Conservation (phyloP, 2,888 invertebrate species). For the Didymodactylos carnosus region DNA sequence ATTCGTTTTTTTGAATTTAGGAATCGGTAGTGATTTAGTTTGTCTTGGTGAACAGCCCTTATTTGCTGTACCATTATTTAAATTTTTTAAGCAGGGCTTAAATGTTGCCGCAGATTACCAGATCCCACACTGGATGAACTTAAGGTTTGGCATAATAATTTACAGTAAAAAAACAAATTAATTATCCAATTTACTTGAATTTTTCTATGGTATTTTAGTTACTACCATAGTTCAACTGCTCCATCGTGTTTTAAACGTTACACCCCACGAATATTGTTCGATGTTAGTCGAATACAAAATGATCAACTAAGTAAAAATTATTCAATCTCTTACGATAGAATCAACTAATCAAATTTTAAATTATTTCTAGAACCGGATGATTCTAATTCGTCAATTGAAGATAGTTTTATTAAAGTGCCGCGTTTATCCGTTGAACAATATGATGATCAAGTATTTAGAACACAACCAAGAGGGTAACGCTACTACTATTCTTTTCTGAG, state of each 20-base stretch:
- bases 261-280: slow-evolving; percentile 57
- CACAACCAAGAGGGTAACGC: not conserved
- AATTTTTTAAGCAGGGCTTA: slow-evolving; percentile 25
- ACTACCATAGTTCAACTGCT: slow-evolving; percentile 73
- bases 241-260: slow-evolving; percentile 75
- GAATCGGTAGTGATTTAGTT: slow-evolving; percentile 86
- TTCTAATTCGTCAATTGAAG: not conserved
- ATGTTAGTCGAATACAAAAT: not conserved
- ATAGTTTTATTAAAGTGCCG: not conserved
- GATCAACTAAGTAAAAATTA: not conserved
- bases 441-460: slow-evolving; percentile 65
- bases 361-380: too few relatives aligned
- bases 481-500: too few relatives aligned
- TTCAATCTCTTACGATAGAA: too few relatives aligned
- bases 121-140: slow-evolving; percentile 94
- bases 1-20: too few relatives aligned
- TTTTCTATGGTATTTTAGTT: slow-evolving; percentile 17
- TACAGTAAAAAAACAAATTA: not conserved
- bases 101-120: slow-evolving; percentile 76
- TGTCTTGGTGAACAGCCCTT: slow-evolving; percentile 95
- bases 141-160: slow-evolving; percentile 40
- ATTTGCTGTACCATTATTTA: slow-evolving; percentile 63
- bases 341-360: too few relatives aligned
- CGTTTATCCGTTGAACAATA: slow-evolving; percentile 50
- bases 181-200: not conserved